Conservation (phyloP, 2,113 vertebrate species). For the Chionis minor region DNA sequence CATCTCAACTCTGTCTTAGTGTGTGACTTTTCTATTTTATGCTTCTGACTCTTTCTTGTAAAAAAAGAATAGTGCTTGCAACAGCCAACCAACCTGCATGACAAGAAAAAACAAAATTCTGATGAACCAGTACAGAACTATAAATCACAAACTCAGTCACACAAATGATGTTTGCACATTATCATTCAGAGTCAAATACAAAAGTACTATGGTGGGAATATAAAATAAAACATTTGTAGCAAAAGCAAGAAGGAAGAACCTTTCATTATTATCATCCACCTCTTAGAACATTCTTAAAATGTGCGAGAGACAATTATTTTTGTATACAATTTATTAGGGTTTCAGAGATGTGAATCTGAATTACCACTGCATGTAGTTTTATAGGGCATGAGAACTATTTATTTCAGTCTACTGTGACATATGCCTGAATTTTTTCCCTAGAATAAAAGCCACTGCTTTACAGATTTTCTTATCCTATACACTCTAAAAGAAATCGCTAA, state of each 20-base stretch:
- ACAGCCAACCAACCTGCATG: not conserved
- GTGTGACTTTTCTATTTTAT: constrained; percentile 17
- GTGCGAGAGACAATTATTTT: not conserved
- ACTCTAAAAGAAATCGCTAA: not conserved
- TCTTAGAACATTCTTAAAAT: not conserved
- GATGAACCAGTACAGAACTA: not conserved
- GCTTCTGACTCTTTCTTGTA: not conserved
- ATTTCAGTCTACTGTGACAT: not conserved
- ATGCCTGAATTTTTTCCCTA: not conserved
- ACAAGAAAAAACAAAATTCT: not conserved
- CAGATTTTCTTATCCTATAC: not conserved
- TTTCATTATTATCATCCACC: not conserved
- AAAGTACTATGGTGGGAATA: not conserved
- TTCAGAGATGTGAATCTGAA: not conserved
- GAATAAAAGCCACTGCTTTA: not conserved
- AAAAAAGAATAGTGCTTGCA: not conserved
- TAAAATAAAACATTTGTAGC: not conserved
- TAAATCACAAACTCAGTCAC: not conserved
- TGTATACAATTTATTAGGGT: not conserved
- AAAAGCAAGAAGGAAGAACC: not conserved
- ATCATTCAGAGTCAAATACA: not conserved
- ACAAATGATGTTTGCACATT: not conserved
- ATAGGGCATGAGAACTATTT: not conserved
- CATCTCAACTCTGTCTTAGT: not conserved
- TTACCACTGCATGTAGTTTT: not conserved